A percentile compares a stretch with the other conserved stretches of the same genome.
phyloP scores from a whole-genome alignment of 2,113 vertebrate genomes.

The Etheostoma cragini region DNA sequence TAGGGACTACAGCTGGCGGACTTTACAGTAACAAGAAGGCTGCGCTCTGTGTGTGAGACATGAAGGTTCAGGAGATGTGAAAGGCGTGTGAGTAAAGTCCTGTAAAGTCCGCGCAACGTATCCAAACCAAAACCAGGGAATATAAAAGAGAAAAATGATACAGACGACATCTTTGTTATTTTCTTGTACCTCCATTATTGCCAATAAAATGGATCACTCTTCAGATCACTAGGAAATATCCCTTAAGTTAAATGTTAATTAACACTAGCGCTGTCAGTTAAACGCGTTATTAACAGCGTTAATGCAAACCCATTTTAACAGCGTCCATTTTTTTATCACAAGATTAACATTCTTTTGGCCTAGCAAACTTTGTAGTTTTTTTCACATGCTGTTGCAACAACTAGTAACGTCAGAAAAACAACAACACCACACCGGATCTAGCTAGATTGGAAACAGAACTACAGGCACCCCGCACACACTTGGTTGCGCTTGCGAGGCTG shows the following conservation, averaged over 20 bases:
- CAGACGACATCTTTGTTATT: slow-evolving; percentile 15
- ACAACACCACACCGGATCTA: no score
- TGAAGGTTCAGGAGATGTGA: slow-evolving; percentile 21
- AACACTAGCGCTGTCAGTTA: no score
- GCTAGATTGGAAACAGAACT: no score
- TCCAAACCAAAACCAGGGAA: slow-evolving; percentile 16
- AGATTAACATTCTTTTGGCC: no score
- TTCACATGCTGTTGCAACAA: no score
- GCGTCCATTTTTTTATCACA: no score
- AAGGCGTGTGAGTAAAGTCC: neutral
- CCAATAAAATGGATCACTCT: neutral
- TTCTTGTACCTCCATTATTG: slow-evolving; percentile 15
- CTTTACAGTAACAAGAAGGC: slow-evolving; percentile 37
- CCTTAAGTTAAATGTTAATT: slow-evolving; percentile 17
- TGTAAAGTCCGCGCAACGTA: neutral
- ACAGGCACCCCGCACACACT: no score
- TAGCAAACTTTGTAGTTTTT: no score
- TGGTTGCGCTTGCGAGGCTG: no score
- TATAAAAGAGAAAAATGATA: slow-evolving; percentile 4
- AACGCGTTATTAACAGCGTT: no score
- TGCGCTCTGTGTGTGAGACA: slow-evolving; percentile 27
- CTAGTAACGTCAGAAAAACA: no score
- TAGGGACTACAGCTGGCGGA: slow-evolving; percentile 56
- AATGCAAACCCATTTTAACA: no score
- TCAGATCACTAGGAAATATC: slow-evolving; percentile 22